phyloP scores from a whole-genome alignment of 2,888 invertebrate genomes.

The Thalpophila matura region DNA sequence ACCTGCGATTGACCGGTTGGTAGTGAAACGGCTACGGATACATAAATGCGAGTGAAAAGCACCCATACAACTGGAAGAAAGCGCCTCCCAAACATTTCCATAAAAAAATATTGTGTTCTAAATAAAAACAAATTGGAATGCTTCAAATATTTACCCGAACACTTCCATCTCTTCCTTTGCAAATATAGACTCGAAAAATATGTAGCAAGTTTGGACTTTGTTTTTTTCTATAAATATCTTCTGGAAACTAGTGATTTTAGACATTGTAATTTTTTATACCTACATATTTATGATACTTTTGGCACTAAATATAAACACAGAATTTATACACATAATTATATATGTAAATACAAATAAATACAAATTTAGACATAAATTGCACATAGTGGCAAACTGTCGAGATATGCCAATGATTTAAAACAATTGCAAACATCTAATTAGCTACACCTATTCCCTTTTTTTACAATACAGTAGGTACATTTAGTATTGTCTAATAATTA shows the following conservation, averaged over 20 bases:
- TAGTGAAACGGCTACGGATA: slow-evolving; percentile 37
- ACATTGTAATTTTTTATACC: slow-evolving; percentile 43
- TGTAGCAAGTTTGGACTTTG: slow-evolving; percentile 42
- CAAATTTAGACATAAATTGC: slow-evolving; percentile 68
- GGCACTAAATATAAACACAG: slow-evolving; percentile 70
- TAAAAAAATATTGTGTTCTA: slow-evolving; percentile 49
- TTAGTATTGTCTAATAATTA: slow-evolving; percentile 55
- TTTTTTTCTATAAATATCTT: slow-evolving; percentile 47
- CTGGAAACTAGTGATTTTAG: slow-evolving; percentile 33
- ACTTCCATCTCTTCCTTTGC: slow-evolving; percentile 43
- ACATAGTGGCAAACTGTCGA: slow-evolving; percentile 50
- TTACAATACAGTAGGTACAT: slow-evolving; percentile 64
- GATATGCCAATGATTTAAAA: slow-evolving; percentile 47
- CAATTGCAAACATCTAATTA: slow-evolving; percentile 55
- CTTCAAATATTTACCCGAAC: slow-evolving; percentile 54
- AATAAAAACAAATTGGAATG: slow-evolving; percentile 68
- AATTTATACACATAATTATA: slow-evolving; percentile 52
- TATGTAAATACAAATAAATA: slow-evolving; percentile 56
- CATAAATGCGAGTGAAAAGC: slow-evolving; percentile 61
- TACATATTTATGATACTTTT: slow-evolving; percentile 65
- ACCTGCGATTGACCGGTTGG: slow-evolving; percentile 14
- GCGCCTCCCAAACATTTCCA: slow-evolving; percentile 24
- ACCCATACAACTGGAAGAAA: slow-evolving; percentile 43
- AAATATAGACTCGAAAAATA: slow-evolving; percentile 71
- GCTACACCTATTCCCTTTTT: slow-evolving; percentile 70